Evolutionary conservation across 1,140 invertebrate species (phyloP), one percentile per base, ranked within the genome.

Genomic region (Zaprionus lachaisei): DNA sequence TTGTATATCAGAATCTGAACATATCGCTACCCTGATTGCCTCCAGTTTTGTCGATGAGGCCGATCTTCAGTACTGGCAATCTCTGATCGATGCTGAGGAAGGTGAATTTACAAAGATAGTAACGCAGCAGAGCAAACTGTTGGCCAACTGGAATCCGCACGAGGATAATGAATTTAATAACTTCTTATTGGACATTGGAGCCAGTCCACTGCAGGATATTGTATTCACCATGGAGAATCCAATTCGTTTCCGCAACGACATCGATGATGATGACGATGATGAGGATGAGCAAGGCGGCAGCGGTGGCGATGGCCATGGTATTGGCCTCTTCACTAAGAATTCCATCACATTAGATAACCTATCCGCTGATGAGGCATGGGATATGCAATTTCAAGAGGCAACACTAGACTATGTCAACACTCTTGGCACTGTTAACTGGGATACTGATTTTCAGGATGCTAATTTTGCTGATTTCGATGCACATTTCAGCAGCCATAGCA

Each of bases 401-500:
- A 77, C 81, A 15, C 61, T 77, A 22, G 78, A 68, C 15, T 76
- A 89, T 28, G 68, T 62, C 2, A 77, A 84, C 49, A 75, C 24
- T 14, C 28, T 51, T 4, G 44, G 74, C 38, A 77, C 81, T 11
- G 75, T 72, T 62, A 85, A 78, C 57, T 92, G 90, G 90, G 78
- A 73, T 20, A 57, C 79, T 7, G 90, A 90, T 0, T 92, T 90
- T 24, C 75, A 76, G 55, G 77, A 78, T 6, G 90, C 92, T 49
- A 92, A 92, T 24, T 92, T 92, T 80, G 92, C 92, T 26, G 91
- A 92, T 61, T 92, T 92, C 17, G 87, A 92, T 83, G 82, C 92
- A 7, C 90, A 92, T 60, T 92, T 92, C 20, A 89, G 89, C 60
- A 91, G 79, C 5, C 91, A 87, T 37, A 62, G 79, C 58, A 92